Conservation (phyloP, 2,797 vertebrate species). For the Hoplostethus mediterraneus region DNA sequence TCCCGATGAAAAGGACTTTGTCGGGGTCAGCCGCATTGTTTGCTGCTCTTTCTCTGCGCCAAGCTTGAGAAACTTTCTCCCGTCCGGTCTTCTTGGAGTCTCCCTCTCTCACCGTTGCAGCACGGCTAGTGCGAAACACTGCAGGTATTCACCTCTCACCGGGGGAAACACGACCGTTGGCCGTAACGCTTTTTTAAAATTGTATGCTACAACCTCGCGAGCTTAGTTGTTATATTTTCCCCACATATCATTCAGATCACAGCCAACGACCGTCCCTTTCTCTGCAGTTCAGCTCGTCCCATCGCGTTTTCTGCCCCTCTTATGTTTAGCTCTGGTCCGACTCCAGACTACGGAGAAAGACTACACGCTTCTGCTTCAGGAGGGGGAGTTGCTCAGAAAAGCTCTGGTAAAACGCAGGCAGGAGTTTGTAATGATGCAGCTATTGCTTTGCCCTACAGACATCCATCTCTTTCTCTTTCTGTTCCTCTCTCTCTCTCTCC, state of each 20-base stretch:
- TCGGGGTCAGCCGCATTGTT: constrained; percentile 81
- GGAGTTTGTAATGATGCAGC: constrained; percentile 68
- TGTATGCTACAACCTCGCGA: constrained; percentile 35
- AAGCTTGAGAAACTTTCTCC: constrained; percentile 70
- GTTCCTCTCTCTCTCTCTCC: constrained; percentile 4
- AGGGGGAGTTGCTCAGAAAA: constrained; percentile 62
- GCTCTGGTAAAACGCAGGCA: constrained; percentile 37
- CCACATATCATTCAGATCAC: constrained; percentile 23
- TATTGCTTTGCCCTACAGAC: background rate
- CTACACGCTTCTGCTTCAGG: constrained; percentile 43
- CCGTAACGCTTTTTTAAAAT: constrained; percentile 33
- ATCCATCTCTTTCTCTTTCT: constrained; percentile 39
- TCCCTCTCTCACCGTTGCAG: constrained; percentile 1
- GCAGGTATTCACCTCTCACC: constrained; percentile 66
- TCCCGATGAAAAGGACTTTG: constrained; percentile 65
- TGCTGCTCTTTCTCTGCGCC: constrained; percentile 61
- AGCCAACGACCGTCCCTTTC: constrained; percentile 15
- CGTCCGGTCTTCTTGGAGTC: constrained; percentile 12
- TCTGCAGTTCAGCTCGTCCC: constrained; percentile 57
- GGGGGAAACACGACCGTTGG: constrained; percentile 11
- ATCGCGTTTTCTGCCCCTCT: constrained; percentile 43
- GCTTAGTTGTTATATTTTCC: constrained; percentile 26
- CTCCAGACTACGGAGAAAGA: constrained; percentile 43
- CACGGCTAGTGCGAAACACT: constrained; percentile 34
- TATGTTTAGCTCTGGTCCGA: constrained; percentile 23